Percentiles rank a stretch among this genome's conserved stretches.
These are phyloP conservation scores for Luperina testacea DNA, from an alignment of 2,888 invertebrate genomes.

Conservation along the genomic window DNA sequence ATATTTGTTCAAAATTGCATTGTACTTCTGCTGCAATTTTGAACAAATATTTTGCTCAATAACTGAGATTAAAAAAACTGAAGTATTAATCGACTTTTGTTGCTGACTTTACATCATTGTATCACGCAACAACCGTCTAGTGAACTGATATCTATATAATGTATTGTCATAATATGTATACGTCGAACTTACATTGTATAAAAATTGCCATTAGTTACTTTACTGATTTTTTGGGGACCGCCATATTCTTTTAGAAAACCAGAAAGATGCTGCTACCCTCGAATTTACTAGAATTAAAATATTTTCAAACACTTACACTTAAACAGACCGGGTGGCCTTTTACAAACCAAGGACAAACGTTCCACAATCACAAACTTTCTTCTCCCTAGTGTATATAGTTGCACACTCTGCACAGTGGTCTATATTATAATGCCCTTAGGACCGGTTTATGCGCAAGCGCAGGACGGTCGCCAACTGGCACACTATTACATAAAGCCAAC, in stretches of 20 bases:
- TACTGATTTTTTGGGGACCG: not conserved
- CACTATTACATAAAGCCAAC: slow-evolving; percentile 53
- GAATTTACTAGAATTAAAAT: not conserved
- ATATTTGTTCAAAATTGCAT: too few species aligned
- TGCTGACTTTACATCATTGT: not conserved
- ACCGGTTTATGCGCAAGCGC: slow-evolving; percentile 65
- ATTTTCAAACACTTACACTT: not conserved
- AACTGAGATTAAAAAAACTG: too few species aligned
- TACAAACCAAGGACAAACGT: slow-evolving; percentile 14
- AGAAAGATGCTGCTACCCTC: not conserved
- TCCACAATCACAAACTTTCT: slow-evolving; percentile 46
- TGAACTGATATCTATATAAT: not conserved
- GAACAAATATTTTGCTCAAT: too few species aligned
- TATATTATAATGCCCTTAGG: slow-evolving; percentile 75
- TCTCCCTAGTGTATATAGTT: slow-evolving; percentile 30
- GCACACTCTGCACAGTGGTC: slow-evolving; percentile 57
- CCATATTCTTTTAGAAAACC: not conserved
- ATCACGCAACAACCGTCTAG: not conserved
- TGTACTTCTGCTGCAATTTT: too few species aligned
- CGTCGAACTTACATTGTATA: not conserved
- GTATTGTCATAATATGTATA: not conserved
- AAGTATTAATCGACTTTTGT: too few species aligned
- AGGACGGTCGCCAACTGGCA: slow-evolving; percentile 52
- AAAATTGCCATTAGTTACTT: too few species aligned
- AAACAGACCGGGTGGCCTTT: not conserved